Evolutionary conservation across 2,113 vertebrate genomes (phyloP).

Genomic region (Sceloporus tristichus): DNA sequence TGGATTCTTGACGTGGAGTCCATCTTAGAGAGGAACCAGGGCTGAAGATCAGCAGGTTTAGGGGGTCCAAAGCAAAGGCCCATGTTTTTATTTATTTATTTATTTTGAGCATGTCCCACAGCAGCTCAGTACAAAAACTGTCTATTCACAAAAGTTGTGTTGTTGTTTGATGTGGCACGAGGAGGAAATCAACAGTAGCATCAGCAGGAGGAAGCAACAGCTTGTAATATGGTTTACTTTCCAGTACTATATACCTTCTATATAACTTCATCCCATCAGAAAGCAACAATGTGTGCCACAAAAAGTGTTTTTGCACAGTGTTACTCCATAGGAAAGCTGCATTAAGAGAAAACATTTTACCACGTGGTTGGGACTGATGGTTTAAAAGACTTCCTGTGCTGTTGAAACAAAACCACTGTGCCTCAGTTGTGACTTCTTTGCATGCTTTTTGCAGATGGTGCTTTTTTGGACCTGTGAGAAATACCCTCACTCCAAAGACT

Average conservation of each 20-base stretch:
- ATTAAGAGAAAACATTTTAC: background rate
- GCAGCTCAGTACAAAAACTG: background rate
- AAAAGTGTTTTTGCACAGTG: background rate
- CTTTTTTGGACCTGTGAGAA: constrained; percentile 89
- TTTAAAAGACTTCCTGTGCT: background rate
- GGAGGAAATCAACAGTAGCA: too few relatives aligned
- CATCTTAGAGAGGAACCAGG: background rate
- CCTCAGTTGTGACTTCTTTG: background rate
- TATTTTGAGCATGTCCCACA: background rate
- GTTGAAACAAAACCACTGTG: background rate
- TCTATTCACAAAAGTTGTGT: background rate
- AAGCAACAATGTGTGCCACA: background rate
- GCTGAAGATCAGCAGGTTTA: background rate
- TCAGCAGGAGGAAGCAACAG: background rate
- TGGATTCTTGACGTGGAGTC: background rate
- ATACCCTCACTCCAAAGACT: constrained; percentile 81
- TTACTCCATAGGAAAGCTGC: background rate
- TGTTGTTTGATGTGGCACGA: background rate
- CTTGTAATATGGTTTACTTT: background rate
- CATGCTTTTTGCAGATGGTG: constrained; percentile 76
- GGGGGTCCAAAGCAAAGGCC: background rate
- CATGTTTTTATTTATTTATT: background rate
- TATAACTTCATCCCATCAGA: background rate
- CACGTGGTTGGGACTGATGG: background rate
- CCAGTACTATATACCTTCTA: background rate